phyloP scores from a whole-genome alignment of 1,140 invertebrate genomes.

The Epicauta chinensis region DNA sequence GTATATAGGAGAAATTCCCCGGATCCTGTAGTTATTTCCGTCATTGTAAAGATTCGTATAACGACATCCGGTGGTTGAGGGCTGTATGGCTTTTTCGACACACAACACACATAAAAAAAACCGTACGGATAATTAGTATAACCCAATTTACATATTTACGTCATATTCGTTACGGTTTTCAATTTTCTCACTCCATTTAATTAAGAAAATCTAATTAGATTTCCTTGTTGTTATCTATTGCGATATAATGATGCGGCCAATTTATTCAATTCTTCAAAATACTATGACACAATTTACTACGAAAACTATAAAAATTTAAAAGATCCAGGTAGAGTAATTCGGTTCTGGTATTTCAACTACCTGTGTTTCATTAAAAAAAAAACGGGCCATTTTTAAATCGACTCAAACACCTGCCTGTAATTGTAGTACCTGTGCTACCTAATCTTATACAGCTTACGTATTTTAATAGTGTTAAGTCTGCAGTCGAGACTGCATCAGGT shows the following conservation, averaged over 20 bases:
- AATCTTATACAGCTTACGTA: slow-evolving; percentile 12
- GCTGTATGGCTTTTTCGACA: too few relatives aligned
- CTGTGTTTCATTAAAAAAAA: slow-evolving; percentile 16
- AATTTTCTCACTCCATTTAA: slow-evolving; percentile 13
- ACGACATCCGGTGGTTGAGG: slow-evolving; percentile 6
- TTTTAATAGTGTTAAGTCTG: slow-evolving; percentile 16
- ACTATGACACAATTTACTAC: slow-evolving; percentile 6
- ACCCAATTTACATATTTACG: neutral
- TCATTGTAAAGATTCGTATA: slow-evolving; percentile 13
- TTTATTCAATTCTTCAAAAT: too few relatives aligned
- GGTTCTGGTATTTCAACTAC: slow-evolving; percentile 13
- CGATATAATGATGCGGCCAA: too few relatives aligned
- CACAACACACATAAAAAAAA: too few relatives aligned
- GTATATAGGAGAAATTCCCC: slow-evolving; percentile 8
- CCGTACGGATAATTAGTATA: too few relatives aligned
- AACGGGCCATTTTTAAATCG: slow-evolving; percentile 13
- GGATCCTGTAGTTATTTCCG: slow-evolving; percentile 14
- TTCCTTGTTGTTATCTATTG: slow-evolving; percentile 12
- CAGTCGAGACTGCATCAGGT: slow-evolving; percentile 10
- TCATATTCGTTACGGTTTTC: slow-evolving; percentile 11
- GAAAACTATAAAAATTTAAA: slow-evolving; percentile 8
- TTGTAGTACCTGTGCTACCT: slow-evolving; percentile 16
- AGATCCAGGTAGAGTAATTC: slow-evolving; percentile 11
- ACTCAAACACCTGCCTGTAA: slow-evolving; percentile 15
- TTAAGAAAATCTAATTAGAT: slow-evolving; percentile 8